Percentiles rank a stretch among this genome's conserved stretches.
Conservation (phyloP, 2,888 invertebrate genomes). For the Hemicrepidius hirtus region DNA sequence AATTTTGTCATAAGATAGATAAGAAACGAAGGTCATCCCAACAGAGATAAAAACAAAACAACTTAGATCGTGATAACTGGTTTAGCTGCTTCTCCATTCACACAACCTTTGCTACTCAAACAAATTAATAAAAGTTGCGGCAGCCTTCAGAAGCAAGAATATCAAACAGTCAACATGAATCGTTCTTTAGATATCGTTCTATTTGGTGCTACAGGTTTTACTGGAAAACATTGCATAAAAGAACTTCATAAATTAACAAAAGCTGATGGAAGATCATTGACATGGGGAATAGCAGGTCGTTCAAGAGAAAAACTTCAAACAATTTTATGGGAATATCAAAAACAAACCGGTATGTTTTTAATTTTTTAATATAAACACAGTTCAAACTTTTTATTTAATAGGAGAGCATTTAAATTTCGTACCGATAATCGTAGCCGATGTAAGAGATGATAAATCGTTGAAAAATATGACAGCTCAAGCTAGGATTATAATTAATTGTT, state of each 20-base stretch:
- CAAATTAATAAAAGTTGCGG: no score
- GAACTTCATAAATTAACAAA: slow-evolving; percentile 75
- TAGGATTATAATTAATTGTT: slow-evolving; percentile 91
- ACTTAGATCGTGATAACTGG: no score
- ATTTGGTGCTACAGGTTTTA: slow-evolving; percentile 96
- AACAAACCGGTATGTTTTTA: slow-evolving; percentile 69
- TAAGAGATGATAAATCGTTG: slow-evolving; percentile 83
- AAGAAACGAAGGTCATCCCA: no score
- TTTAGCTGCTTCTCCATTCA: no score
- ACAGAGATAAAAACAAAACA: no score
- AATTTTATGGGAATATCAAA: slow-evolving; percentile 65
- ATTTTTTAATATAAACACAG: neutral
- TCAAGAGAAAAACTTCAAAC: slow-evolving; percentile 70
- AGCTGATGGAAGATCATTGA: slow-evolving; percentile 73
- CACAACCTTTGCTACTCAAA: no score
- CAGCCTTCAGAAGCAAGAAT: no score
- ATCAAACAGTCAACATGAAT: neutral
- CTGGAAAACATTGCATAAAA: slow-evolving; percentile 89
- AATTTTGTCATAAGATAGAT: no score
- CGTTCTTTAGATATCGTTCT: slow-evolving; percentile 83
- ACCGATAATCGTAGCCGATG: slow-evolving; percentile 86
- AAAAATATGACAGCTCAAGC: slow-evolving; percentile 86
- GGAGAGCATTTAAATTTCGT: slow-evolving; percentile 77
- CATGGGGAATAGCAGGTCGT: slow-evolving; percentile 96
- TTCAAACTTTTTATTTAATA: slow-evolving; percentile 60